Conservation (phyloP, 2,888 invertebrate genomes). For the Molanna angustata region DNA sequence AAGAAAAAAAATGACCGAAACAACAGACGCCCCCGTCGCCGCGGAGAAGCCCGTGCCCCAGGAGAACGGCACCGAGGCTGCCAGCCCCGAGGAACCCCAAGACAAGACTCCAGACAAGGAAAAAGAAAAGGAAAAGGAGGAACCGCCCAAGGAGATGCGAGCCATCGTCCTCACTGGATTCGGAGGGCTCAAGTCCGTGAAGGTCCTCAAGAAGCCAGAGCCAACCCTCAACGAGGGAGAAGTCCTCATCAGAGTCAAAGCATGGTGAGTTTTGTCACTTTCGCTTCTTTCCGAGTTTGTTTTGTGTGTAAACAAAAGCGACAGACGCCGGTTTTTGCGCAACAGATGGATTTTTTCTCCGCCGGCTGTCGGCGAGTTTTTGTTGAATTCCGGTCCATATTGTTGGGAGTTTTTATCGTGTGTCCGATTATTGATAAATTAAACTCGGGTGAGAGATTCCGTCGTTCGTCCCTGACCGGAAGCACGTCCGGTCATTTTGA, state of each 20-base stretch:
- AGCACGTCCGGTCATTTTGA: slow-evolving; percentile 14
- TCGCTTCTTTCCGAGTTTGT: slow-evolving; percentile 1
- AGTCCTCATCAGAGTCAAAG: slow-evolving; percentile 79
- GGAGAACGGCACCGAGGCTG: slow-evolving; percentile 52
- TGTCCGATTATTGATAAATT: no score
- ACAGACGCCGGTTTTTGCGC: slow-evolving; percentile 4
- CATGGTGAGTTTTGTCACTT: slow-evolving; percentile 66
- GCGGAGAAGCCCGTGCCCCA: slow-evolving; percentile 46
- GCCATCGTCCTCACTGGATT: slow-evolving; percentile 82
- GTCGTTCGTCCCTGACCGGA: slow-evolving; percentile 1
- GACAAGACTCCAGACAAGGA: slow-evolving; percentile 52
- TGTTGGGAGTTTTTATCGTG: no score
- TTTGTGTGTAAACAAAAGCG: neutral
- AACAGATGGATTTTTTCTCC: slow-evolving; percentile 14
- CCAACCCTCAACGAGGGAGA: slow-evolving; percentile 69
- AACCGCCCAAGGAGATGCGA: slow-evolving; percentile 78
- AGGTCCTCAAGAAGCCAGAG: slow-evolving; percentile 77
- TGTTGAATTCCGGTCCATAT: no score
- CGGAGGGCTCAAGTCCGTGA: slow-evolving; percentile 82
- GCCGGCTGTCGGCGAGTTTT: slow-evolving; percentile 4
- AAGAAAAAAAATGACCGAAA: slow-evolving; percentile 47
- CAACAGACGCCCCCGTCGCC: slow-evolving; percentile 51
- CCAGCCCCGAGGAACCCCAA: slow-evolving; percentile 47
- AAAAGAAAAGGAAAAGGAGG: slow-evolving; percentile 48
- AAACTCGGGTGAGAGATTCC: no score